Conservation (phyloP, 2,888 invertebrate species). For the Cylindroiulus punctatus region DNA sequence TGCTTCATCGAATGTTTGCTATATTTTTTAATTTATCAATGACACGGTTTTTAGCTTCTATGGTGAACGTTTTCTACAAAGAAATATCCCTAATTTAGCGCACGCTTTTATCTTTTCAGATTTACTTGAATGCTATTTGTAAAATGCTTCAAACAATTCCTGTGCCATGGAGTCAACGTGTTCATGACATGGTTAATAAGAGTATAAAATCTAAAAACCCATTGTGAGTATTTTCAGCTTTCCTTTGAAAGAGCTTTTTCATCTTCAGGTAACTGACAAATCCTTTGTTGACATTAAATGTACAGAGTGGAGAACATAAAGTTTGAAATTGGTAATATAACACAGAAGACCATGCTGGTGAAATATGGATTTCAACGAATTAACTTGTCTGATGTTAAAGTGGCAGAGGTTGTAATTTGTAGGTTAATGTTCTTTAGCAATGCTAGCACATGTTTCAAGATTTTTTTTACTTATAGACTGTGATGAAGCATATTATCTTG, state of each 20-base stretch:
- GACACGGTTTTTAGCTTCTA: too few species aligned
- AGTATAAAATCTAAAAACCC: slow-evolving; percentile 12
- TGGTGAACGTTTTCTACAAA: background rate
- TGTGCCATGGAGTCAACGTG: slow-evolving; percentile 28
- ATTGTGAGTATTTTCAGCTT: background rate
- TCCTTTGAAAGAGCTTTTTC: too few species aligned
- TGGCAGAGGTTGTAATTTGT: slow-evolving; percentile 29
- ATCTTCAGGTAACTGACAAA: too few species aligned
- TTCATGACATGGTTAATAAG: slow-evolving; percentile 31
- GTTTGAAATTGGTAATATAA: background rate
- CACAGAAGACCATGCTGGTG: background rate
- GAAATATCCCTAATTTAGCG: background rate
- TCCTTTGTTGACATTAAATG: background rate
- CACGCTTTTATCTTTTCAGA: background rate
- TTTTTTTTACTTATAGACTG: background rate
- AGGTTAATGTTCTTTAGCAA: background rate
- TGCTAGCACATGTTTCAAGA: background rate
- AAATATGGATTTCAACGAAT: slow-evolving; percentile 42
- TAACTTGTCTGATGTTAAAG: background rate
- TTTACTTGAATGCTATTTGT: slow-evolving; percentile 37
- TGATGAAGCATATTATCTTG: background rate
- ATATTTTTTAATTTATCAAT: too few species aligned
- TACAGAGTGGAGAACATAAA: background rate
- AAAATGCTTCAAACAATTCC: slow-evolving; percentile 24
- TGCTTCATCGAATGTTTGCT: too few species aligned